phyloP scores from a whole-genome alignment of 2,888 invertebrate genomes.

The Ornithoptera alexandrae region DNA sequence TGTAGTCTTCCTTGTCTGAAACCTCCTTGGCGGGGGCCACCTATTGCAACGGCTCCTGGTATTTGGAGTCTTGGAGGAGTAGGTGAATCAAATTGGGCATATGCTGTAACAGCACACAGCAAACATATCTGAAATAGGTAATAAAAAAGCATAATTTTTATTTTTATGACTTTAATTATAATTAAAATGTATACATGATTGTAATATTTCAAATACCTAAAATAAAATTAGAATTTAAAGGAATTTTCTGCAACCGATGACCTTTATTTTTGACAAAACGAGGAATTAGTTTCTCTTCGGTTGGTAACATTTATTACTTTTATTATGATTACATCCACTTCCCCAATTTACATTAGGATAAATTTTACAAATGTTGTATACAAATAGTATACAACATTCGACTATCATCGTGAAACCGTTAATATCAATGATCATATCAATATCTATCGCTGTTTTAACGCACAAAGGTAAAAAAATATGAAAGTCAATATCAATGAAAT shows the following conservation, averaged over 20 bases:
- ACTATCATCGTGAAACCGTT: no score
- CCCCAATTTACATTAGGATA: no score
- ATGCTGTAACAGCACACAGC: constrained; percentile 75
- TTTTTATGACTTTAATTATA: not conserved
- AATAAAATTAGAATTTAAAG: not conserved
- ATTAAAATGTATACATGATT: not conserved
- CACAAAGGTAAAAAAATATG: not conserved
- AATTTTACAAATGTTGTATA: no score
- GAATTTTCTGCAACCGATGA: not conserved
- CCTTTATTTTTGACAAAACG: not conserved
- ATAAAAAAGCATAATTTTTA: not conserved
- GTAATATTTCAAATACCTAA: not conserved
- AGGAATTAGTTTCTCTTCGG: no score
- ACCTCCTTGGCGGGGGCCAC: constrained; percentile 59
- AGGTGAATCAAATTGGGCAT: constrained; percentile 77
- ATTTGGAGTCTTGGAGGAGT: constrained; percentile 83
- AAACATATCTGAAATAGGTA: constrained; percentile 67
- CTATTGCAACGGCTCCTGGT: constrained; percentile 81
- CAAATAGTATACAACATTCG: no score
- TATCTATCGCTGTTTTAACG: no score
- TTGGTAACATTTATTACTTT: no score
- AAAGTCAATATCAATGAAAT: not conserved
- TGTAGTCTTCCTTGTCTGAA: constrained; percentile 69
- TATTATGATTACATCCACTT: no score
- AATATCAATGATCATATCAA: no score